These are phyloP conservation scores for Brachyptera risi DNA, from an alignment of 2,888 invertebrate species.

Conservation along the genomic window DNA sequence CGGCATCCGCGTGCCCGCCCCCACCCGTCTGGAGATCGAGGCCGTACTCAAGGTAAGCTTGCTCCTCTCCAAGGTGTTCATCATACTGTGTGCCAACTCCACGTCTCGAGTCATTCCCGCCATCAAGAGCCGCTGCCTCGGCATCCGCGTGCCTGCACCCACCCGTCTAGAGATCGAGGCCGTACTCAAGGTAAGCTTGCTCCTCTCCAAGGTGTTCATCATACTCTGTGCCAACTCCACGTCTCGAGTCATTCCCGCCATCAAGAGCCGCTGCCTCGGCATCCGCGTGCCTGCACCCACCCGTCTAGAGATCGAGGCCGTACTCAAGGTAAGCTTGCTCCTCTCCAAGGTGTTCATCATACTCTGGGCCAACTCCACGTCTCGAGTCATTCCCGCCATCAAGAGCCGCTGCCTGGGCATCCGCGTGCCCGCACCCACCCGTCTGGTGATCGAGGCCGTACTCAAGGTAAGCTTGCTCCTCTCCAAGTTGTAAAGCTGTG, in stretches of 20 bases:
- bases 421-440: constrained; percentile 83
- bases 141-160: constrained; percentile 89
- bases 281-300: constrained; percentile 89
- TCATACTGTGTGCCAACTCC: constrained; percentile 91
- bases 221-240: constrained; percentile 93
- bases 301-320: constrained; percentile 64
- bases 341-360: too few relatives aligned
- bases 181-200: constrained; percentile 52
- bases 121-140: constrained; percentile 90
- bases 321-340: constrained; percentile 51
- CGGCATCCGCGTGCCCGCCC: constrained; percentile 87
- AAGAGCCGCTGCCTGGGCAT: constrained; percentile 90
- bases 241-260: constrained; percentile 95
- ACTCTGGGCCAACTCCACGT: constrained; percentile 90
- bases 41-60: constrained; percentile 51
- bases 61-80: too few relatives aligned
- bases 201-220: too few relatives aligned
- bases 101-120: constrained; percentile 96
- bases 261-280: constrained; percentile 89
- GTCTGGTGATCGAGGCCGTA: constrained; percentile 66
- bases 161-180: constrained; percentile 66
- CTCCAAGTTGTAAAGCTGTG: too few relatives aligned
- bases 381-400: constrained; percentile 95
- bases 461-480: constrained; percentile 48
- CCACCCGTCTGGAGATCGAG: constrained; percentile 70